A percentile compares a stretch with the other conserved stretches of the same genome.
phyloP scores from a whole-genome alignment of 2,888 invertebrate species.

The Orthonychiurus folsomi region DNA sequence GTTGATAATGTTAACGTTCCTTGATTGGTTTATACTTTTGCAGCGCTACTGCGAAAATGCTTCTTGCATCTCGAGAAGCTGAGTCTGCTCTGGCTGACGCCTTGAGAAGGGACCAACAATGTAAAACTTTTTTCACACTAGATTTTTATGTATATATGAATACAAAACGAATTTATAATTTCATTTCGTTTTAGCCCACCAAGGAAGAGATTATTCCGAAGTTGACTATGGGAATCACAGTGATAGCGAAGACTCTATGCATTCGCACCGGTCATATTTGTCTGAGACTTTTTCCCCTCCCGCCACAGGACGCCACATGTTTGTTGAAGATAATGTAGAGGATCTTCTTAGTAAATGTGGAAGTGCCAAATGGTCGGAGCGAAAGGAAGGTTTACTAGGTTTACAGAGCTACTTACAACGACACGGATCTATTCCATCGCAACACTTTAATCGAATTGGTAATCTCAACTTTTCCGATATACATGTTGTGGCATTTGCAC shows the following conservation, averaged over 20 bases:
- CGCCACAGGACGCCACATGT: conserved; percentile 32
- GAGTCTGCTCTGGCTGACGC: conserved; percentile 69
- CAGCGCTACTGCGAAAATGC: conserved; percentile 49
- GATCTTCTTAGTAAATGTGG: conserved; percentile 76
- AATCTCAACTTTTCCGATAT: too few relatives aligned
- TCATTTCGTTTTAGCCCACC: too few relatives aligned
- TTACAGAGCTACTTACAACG: conserved; percentile 62
- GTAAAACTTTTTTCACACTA: too few relatives aligned
- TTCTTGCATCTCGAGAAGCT: conserved; percentile 79
- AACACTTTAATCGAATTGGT: conserved; percentile 40
- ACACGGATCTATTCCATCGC: conserved; percentile 38
- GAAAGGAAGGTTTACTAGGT: conserved; percentile 84
- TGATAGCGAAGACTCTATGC: conserved; percentile 40
- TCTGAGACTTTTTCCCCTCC: conserved; percentile 39
- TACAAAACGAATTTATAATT: too few relatives aligned
- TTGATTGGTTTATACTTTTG: too few relatives aligned
- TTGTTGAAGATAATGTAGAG: conserved; percentile 58
- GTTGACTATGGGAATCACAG: conserved; percentile 38
- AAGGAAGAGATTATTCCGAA: conserved; percentile 34
- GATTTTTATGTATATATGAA: too few relatives aligned
- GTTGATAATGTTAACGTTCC: too few relatives aligned
- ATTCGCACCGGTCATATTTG: conserved; percentile 36
- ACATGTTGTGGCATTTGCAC: too few relatives aligned
- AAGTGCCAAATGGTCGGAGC: conserved; percentile 85
- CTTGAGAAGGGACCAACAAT: too few relatives aligned